Percentiles rank a stretch among this genome's conserved stretches.
phyloP scores from a whole-genome alignment of 2,797 vertebrate species.

The Falco biarmicus region DNA sequence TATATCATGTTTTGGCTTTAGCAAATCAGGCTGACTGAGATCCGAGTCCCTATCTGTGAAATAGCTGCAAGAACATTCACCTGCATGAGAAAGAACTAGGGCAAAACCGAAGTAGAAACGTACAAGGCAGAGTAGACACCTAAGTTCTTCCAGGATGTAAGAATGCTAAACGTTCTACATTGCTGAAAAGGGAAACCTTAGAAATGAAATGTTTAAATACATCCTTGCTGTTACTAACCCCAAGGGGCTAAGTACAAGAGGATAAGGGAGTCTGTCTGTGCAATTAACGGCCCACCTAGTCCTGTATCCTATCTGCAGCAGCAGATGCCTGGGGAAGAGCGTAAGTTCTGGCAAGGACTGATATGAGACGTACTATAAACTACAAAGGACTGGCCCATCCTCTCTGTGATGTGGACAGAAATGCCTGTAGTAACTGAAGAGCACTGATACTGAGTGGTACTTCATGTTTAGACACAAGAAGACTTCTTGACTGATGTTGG shows the following conservation, averaged over 20 bases:
- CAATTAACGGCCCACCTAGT: background rate
- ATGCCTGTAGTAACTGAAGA: background rate
- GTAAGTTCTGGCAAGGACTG: background rate
- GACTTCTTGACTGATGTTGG: background rate
- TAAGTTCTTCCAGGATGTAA: background rate
- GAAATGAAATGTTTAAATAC: background rate
- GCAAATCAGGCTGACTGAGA: background rate
- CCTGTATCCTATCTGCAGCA: background rate
- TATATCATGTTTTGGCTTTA: background rate
- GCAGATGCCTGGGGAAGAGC: slow-evolving; percentile 1
- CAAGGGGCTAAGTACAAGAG: background rate
- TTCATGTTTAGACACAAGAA: background rate
- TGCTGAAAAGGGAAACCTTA: background rate
- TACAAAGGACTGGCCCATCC: background rate
- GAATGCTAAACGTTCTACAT: rapidly evolving
- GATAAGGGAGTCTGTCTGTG: background rate
- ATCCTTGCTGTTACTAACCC: background rate
- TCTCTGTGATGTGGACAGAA: background rate
- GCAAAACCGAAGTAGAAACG: background rate
- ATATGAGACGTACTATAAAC: background rate
- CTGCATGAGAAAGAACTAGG: background rate
- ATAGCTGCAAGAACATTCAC: background rate
- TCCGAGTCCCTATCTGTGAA: background rate
- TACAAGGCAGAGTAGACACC: background rate
- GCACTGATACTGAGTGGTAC: background rate